phyloP scores from a whole-genome alignment of 2,888 invertebrate species.

The Cephus spinipes region DNA sequence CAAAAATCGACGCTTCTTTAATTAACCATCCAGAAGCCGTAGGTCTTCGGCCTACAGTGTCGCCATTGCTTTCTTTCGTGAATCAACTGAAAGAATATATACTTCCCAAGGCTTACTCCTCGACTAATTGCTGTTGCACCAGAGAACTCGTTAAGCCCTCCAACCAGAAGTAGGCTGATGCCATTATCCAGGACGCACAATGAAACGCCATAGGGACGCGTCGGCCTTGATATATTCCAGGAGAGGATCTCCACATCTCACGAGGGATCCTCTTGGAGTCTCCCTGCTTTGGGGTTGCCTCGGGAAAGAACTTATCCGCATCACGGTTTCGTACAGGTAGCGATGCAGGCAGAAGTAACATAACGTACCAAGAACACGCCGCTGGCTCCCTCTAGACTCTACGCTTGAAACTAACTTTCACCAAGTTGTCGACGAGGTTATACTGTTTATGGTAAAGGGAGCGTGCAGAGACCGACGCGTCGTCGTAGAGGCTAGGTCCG shows the following conservation, averaged over 20 bases:
- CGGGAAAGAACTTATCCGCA: not conserved
- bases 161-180: not conserved
- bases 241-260: not conserved
- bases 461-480: not conserved
- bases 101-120: not conserved
- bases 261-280: not conserved
- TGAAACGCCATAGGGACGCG: not conserved
- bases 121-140: not conserved
- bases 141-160: not conserved
- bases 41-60: not conserved
- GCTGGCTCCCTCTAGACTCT: not conserved
- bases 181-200: not conserved
- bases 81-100: not conserved
- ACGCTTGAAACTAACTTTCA: not conserved
- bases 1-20: not conserved
- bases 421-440: not conserved
- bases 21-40: not conserved
- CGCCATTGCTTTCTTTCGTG: not conserved
- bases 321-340: not conserved
- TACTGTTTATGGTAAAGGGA: not conserved
- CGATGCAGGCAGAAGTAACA: not conserved
- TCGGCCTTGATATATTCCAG: not conserved
- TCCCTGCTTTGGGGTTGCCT: not conserved
- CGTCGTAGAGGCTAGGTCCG: not conserved
- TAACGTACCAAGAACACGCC: not conserved